Base-by-base conservation (phyloP, 2,113 vertebrate genomes). In the Rana temporaria region DNA sequence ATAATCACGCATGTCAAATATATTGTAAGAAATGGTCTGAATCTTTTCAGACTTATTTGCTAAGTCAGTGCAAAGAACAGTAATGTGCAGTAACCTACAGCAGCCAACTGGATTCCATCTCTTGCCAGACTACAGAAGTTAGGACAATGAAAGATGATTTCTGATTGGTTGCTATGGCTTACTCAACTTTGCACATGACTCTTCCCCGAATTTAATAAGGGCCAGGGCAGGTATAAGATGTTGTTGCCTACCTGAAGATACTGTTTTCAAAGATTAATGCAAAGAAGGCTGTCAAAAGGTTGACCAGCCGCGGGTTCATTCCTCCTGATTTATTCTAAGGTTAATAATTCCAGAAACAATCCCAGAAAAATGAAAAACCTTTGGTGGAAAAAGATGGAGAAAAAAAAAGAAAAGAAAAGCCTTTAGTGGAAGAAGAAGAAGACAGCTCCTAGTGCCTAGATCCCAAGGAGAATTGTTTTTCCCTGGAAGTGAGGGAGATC, bases 271-370 rank as follows among this genome's bases (percentile, higher is more conserved):
- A 93, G 92, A 96, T 92, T 92, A 95, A 96, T 84, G 94, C 94
- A 90, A 98, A 93, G 88, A 99, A 95, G 95, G 95, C 94, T 94
- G 95, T 95, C 92, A 98, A 89, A 94, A 98, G 93, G 91, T 93
- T 95, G 84, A 96, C 87, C 92, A 95, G 92, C 90, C 94, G 93
- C 87, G 95, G 95, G 94, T 93, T 96, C 98, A 99, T 99, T 96
- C 96, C 97, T 93, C 90, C 92, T 93, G 95, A 91, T 92, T 95
- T 94, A 89, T 91, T 90, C 89, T 88, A 90, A 85, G 56, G 72
- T 75, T 42, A 30, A 93, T 92, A 93, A 93, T 92, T 88, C 91
- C 92, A 92, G 89, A 93, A 94, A 92, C 7, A 65, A 90, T 92
- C 91, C 91, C 92, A 94, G 87, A 91, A 57, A 56, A 60, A 77